Conservation (phyloP, 2,888 invertebrate genomes). For the Archips crataeganus region DNA sequence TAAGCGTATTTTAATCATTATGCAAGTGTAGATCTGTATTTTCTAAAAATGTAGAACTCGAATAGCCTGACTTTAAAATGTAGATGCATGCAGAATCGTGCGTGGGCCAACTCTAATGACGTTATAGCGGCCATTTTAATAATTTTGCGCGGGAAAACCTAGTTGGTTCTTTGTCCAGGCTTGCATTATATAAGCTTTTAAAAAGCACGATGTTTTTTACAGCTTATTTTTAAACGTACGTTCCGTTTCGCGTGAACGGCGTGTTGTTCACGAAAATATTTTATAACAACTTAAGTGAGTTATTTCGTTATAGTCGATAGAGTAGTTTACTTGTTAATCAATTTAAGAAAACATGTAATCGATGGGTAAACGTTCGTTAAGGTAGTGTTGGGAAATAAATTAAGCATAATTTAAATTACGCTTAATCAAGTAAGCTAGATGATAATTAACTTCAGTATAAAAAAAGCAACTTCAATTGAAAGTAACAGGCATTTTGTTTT, state of each 20-base stretch:
- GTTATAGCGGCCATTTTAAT: constrained; percentile 57
- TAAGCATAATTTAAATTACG: too few species aligned
- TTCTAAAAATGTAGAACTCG: constrained; percentile 7
- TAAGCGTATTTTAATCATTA: neutral
- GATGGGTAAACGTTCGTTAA: neutral
- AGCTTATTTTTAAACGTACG: constrained; percentile 20
- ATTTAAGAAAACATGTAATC: neutral
- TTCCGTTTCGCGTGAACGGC: constrained; percentile 24
- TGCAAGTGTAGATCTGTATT: neutral
- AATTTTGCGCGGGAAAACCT: constrained; percentile 67
- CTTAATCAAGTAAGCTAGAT: too few species aligned
- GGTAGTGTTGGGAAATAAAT: too few species aligned
- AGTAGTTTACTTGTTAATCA: neutral
- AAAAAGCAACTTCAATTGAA: too few species aligned
- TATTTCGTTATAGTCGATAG: neutral
- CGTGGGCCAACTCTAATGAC: constrained; percentile 70
- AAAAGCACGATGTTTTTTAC: constrained; percentile 28
- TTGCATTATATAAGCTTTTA: constrained; percentile 31
- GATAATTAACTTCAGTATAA: too few species aligned
- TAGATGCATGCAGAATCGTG: constrained; percentile 71
- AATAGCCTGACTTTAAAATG: constrained; percentile 64
- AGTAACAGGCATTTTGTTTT: neutral
- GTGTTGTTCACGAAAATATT: constrained; percentile 1
- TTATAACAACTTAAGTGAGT: constrained; percentile 12
- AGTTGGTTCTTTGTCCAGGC: constrained; percentile 66